Evolutionary conservation across 2,797 vertebrate species (phyloP), one percentile per base, ranked within the genome.

Genomic region (Enteromius paludinosus): DNA sequence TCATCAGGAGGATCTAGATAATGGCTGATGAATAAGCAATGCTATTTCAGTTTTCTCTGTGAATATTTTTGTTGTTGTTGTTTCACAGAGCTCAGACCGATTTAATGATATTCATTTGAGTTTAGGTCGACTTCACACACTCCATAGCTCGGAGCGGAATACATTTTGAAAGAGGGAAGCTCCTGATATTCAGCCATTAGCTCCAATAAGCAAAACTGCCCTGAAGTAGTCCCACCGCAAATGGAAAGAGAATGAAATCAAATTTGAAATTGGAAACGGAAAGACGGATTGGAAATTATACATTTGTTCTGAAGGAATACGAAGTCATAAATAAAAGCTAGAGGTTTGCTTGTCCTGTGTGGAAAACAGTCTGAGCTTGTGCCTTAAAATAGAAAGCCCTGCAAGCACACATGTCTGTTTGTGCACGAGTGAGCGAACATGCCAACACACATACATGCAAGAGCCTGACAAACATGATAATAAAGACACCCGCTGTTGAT

Each of bases 401-500:
- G 62, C 30, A 52, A 18, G 54, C 52, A 49, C 75, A 78, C 35
- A 75, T 20, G 20, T 47, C 38, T 71, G 43, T 73, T 81, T 78
- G 80, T 78, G 25, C 47, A 76, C 62, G 56, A 59, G 11, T 30
- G 52, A 25, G 43, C 18, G 66, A 43, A 41, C 76, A 79, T 45
- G 45, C 61, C 35, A 54, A 73, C 38, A 78, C 23, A 56, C 65
- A 71, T 28, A 18, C 61, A 69, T 20, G 73, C 62, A 35, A 30
- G 70, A 56, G 56, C 30, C 23, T 28, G 68, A 85, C 87, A 84
- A 82, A 86, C 78, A 87, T 82, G 83, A 85, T 85, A 87, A 84
- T 81, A 84, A 70, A 78, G 77, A 86, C 84, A 82, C 82, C 85
- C 54, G 41, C 47, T 76, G 85, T 79, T 85, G 79, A 87, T 89